Evolutionary conservation across 2,888 invertebrate species (phyloP), one percentile per base, ranked within the genome.

Genomic region (Chaetogeoica ovagalla): DNA sequence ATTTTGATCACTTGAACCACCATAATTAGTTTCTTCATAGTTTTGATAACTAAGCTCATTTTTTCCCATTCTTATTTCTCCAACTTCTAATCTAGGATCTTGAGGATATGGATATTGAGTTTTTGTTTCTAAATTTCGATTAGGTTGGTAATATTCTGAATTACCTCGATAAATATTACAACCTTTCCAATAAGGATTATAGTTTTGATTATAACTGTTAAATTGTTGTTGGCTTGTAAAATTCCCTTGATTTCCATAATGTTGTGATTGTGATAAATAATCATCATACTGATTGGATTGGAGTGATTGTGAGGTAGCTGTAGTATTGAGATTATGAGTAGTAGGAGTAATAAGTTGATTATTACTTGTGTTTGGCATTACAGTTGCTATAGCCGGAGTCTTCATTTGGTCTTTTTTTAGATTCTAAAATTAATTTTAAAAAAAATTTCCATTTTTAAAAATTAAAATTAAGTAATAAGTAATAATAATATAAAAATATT

Each of bases 341-440:
- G 79, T 57, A 55, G 79, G 55, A 71, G 62, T 62, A 39, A 71
- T 71, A 21, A 70, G 60, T 37, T 81, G 75, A 60, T 81, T 83
- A 59, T 81, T 83, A 23, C 81, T 82, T 2, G 83, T 83, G 66
- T 83, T 84, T 30, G 84, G 84, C 77, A 83, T 82, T 60, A 83
- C 83, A n/a, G 84, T 82, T 13, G 84, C 83, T 17, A 83, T 82
- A n/a, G 83, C 82, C 15, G 84, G 83, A 15, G 83, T 75, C 65
- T 83, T 84, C 13, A 69, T 23, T 43, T 60, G 73, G 11, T 82
- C 73, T 66, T 82, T 81, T 37, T 72, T 72, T 43, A 57, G 9
- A 57, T 71, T 79, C 79, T 79, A n/a, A 75, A 75, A 75, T 43
- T 11, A 48, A 74, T 66, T 74, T n/a, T 68, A 30, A 75, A 72